Percentiles rank a stretch among this genome's conserved stretches.
phyloP scores from a whole-genome alignment of 1,140 invertebrate genomes.

The Phymorhynchus buccinoides region DNA sequence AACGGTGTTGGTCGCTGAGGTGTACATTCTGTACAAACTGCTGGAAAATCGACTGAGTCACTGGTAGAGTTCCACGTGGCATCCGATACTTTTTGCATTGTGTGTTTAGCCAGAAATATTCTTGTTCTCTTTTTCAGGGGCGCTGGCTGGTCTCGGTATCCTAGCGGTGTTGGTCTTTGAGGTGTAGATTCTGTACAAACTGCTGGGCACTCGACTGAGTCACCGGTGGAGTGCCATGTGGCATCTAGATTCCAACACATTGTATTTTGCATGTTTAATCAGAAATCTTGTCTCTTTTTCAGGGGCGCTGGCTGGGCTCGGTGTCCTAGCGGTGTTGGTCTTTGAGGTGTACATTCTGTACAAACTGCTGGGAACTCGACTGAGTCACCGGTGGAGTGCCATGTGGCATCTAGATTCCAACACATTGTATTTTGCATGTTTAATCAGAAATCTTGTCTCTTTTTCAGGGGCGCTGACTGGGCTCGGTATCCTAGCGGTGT shows the following conservation, averaged over 20 bases:
- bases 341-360: slow-evolving; percentile 93
- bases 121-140: slow-evolving; percentile 54
- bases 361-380: slow-evolving; percentile 87
- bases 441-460: no score
- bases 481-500: slow-evolving; percentile 84
- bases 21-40: slow-evolving; percentile 90
- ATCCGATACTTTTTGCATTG: no score
- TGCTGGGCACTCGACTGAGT: slow-evolving; percentile 85
- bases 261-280: no score
- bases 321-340: slow-evolving; percentile 85
- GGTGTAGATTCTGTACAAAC: slow-evolving; percentile 90
- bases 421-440: no score
- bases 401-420: no score
- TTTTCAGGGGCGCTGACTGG: slow-evolving; percentile 79
- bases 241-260: no score
- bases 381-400: slow-evolving; percentile 80
- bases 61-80: slow-evolving; percentile 78
- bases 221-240: slow-evolving; percentile 83
- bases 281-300: not conserved
- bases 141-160: slow-evolving; percentile 85
- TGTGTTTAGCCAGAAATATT: no score
- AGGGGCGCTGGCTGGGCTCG: slow-evolving; percentile 81
- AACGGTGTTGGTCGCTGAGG: no score
- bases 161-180: slow-evolving; percentile 87
- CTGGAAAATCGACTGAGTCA: slow-evolving; percentile 85